These are phyloP conservation scores for Drosophila emarginata DNA, from an alignment of 2,888 invertebrate genomes.

Conservation along the genomic window DNA sequence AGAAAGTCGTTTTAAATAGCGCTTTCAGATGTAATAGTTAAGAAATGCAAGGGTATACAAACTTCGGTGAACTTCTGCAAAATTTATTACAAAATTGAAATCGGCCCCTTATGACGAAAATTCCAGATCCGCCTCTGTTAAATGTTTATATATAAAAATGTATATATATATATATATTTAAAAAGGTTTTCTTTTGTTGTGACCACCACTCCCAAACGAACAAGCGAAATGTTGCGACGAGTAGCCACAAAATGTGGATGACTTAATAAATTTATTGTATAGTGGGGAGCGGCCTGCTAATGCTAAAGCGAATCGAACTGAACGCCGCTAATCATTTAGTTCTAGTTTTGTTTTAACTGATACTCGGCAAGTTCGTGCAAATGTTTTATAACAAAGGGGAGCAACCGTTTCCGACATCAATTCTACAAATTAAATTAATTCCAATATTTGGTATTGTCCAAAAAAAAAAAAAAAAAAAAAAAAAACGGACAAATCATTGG, in stretches of 20 bases:
- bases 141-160: not conserved
- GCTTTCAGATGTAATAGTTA: too few relatives aligned
- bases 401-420: not conserved
- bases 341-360: slow-evolving; percentile 5
- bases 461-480: not conserved
- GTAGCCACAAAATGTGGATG: slow-evolving; percentile 12
- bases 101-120: not conserved
- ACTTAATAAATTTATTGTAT: slow-evolving; percentile 12
- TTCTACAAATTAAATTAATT: not conserved
- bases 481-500: not conserved
- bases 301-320: not conserved
- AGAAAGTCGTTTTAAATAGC: too few relatives aligned
- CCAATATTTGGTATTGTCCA: not conserved
- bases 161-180: not conserved
- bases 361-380: slow-evolving; percentile 5
- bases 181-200: slow-evolving; percentile 6
- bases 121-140: not conserved
- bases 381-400: slow-evolving; percentile 1
- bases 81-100: not conserved
- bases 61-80: too few relatives aligned
- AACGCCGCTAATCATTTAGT: not conserved
- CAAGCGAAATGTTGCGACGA: not conserved
- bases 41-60: too few relatives aligned
- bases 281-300: slow-evolving; percentile 8
- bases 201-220: slow-evolving; percentile 4